Conservation (phyloP, 2,113 vertebrate species). For the Antechinus stuartii region DNA sequence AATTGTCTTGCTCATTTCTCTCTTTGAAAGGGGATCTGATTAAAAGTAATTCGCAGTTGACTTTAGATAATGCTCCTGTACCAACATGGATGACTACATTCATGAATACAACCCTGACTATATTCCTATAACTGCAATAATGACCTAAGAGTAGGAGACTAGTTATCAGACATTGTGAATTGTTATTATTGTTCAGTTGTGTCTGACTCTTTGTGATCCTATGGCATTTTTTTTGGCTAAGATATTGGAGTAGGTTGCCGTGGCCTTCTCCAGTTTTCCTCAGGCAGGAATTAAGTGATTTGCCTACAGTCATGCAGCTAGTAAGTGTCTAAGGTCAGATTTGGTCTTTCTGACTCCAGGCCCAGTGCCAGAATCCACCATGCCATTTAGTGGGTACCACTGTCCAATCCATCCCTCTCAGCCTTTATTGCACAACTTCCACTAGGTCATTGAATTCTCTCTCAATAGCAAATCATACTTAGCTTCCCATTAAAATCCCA, state of each 20-base stretch:
- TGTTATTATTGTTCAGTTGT: background rate
- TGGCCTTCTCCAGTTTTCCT: background rate
- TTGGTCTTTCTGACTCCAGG: background rate
- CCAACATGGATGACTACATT: background rate
- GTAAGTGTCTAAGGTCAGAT: background rate
- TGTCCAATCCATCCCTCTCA: background rate
- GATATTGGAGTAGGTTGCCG: background rate
- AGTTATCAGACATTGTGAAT: background rate
- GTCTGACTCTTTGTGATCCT: background rate
- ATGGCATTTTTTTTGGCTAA: background rate
- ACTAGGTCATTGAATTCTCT: background rate
- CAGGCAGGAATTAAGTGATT: background rate
- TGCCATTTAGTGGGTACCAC: background rate
- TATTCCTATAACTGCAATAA: background rate
- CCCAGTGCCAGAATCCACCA: background rate
- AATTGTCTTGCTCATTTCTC: background rate
- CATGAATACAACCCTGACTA: background rate
- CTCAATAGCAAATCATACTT: background rate
- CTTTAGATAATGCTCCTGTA: background rate
- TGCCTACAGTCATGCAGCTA: background rate
- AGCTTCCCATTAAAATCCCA: background rate
- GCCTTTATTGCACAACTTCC: background rate
- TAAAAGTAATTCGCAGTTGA: background rate
- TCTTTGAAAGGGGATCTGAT: background rate
- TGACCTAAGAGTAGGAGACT: background rate